These are phyloP conservation scores for Stenolophus ochropezus DNA, from an alignment of 2,888 invertebrate genomes.

Conservation along the genomic window DNA sequence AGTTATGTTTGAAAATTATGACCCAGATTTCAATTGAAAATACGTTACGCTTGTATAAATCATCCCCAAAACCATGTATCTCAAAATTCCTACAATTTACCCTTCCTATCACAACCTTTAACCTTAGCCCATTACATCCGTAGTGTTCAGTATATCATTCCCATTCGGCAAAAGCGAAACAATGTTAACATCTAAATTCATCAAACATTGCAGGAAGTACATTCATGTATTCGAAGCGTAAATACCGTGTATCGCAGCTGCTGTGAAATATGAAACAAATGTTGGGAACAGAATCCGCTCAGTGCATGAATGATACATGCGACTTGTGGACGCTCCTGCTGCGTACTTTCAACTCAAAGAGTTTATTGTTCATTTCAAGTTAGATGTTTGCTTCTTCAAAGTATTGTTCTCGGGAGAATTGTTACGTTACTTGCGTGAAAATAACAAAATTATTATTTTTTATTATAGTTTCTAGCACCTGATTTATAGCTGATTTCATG, in stretches of 20 bases:
- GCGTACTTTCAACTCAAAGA: constrained; percentile 4
- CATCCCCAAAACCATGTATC: background rate
- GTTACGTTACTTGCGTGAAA: constrained; percentile 12
- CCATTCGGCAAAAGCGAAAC: constrained; percentile 20
- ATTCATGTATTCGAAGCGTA: constrained; percentile 13
- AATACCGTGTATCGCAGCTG: constrained; percentile 4
- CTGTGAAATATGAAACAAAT: constrained; percentile 36
- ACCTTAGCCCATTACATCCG: background rate
- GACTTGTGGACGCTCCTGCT: background rate
- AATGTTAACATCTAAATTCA: constrained; percentile 25
- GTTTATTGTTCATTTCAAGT: constrained; percentile 20
- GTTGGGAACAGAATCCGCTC: constrained; percentile 27
- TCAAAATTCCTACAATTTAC: constrained; percentile 1
- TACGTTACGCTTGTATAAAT: background rate
- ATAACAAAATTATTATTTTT: constrained; percentile 3
- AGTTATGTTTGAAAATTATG: too few relatives aligned
- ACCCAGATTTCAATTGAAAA: background rate
- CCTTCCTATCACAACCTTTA: background rate
- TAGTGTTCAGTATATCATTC: background rate
- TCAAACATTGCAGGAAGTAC: constrained; percentile 27
- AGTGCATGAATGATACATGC: constrained; percentile 12
- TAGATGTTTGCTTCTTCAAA: background rate
- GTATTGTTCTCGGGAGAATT: constrained; percentile 13
- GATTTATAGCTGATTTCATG: background rate
- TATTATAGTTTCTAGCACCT: too few relatives aligned